Conservation (phyloP, 1,140 invertebrate species). For the Drosophila orosa region DNA sequence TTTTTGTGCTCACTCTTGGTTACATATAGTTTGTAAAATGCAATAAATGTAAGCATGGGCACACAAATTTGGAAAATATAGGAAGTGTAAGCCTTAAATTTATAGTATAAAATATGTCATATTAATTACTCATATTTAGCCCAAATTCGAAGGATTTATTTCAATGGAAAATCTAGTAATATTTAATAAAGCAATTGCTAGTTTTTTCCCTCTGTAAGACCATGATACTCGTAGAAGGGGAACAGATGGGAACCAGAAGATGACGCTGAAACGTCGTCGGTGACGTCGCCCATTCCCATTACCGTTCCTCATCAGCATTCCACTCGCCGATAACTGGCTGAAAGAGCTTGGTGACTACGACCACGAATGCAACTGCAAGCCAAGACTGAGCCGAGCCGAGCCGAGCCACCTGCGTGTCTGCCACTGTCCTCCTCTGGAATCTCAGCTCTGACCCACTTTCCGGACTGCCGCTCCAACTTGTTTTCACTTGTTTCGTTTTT, state of each 20-base stretch:
- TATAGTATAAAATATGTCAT: no score
- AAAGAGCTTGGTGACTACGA: conserved; percentile 27
- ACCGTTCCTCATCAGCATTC: conserved; percentile 46
- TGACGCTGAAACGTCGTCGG: conserved; percentile 41
- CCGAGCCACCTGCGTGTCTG: conserved; percentile 73
- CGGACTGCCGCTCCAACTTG: conserved; percentile 71
- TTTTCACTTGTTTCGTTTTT: conserved; percentile 82
- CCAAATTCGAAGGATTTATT: background rate
- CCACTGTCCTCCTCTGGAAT: conserved; percentile 50
- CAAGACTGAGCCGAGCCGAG: conserved; percentile 51
- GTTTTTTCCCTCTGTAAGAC: background rate
- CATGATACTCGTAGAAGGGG: conserved; percentile 13
- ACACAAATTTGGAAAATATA: no score
- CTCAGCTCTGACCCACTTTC: conserved; percentile 75
- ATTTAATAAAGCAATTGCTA: background rate
- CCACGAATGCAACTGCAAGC: conserved; percentile 21
- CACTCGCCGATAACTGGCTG: conserved; percentile 57
- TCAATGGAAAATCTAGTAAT: background rate
- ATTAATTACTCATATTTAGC: no score
- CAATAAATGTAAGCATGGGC: no score
- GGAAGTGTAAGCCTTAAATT: no score
- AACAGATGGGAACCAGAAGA: conserved; percentile 36
- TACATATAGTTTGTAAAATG: no score
- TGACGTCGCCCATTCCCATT: conserved; percentile 41
- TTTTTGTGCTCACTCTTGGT: no score